These are phyloP conservation scores for Tachysurus fulvidraco DNA, from an alignment of 2,113 vertebrate genomes.

Conservation along the genomic window DNA sequence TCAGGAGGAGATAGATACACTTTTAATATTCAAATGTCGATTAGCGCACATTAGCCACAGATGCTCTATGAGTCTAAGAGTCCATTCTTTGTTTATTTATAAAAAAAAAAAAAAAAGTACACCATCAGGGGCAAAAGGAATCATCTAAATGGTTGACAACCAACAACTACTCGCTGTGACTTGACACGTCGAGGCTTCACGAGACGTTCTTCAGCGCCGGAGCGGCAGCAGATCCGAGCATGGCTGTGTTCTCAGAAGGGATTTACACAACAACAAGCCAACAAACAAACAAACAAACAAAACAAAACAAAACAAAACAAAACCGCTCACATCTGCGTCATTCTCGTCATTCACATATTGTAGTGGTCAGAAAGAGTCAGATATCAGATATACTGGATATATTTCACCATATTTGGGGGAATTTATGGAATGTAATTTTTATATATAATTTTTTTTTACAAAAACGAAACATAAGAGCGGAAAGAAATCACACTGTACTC, in stretches of 20 bases:
- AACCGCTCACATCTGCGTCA: neutral
- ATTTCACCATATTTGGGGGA: constrained; percentile 9
- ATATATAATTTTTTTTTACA: constrained; percentile 22
- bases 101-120: constrained; percentile 62
- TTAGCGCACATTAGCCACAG: constrained; percentile 73
- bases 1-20: constrained; percentile 58
- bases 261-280: neutral
- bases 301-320: neutral
- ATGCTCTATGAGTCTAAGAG: constrained; percentile 74
- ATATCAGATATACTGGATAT: neutral
- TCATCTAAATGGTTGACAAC: constrained; percentile 54
- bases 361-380: neutral
- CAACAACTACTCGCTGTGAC: constrained; percentile 33
- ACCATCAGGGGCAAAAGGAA: constrained; percentile 59
- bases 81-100: constrained; percentile 39
- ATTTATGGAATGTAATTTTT: constrained; percentile 23
- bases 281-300: neutral
- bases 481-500: neutral
- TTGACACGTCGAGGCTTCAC: constrained; percentile 40
- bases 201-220: neutral
- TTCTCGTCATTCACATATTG: neutral
- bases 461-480: constrained; percentile 24
- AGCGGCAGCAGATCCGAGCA: constrained; percentile 26
- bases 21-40: constrained; percentile 75
- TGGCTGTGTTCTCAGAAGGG: neutral